Conservation (phyloP, 2,113 vertebrate genomes). For the Malurus alboscapulatus region DNA sequence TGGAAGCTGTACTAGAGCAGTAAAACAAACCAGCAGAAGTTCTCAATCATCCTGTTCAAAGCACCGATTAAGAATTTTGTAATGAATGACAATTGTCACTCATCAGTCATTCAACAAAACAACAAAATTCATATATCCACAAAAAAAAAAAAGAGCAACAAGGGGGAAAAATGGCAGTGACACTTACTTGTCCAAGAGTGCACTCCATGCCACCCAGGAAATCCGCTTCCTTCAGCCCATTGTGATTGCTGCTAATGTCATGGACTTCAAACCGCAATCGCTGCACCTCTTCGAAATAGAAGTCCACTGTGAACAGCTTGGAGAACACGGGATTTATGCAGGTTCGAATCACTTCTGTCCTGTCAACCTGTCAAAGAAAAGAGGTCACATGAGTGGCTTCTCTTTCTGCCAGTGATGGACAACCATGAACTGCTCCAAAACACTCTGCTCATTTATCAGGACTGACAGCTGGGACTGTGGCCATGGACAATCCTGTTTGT, state of each 20-base stretch:
- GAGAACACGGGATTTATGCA: constrained; percentile 92
- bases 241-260: constrained; percentile 90
- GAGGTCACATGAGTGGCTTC: neutral
- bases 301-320: constrained; percentile 94
- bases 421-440: neutral
- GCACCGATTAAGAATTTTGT: neutral
- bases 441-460: neutral
- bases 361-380: constrained; percentile 84
- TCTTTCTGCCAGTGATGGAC: neutral
- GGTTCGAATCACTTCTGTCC: constrained; percentile 93
- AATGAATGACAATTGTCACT: neutral
- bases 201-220: constrained; percentile 95
- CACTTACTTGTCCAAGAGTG: constrained; percentile 89
- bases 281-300: constrained; percentile 97
- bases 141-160: fast-evolving
- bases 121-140: neutral
- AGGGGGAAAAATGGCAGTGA: neutral
- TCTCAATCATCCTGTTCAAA: neutral
- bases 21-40: neutral
- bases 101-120: neutral
- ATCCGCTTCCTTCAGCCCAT: constrained; percentile 87
- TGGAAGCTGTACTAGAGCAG: neutral
- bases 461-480: neutral
- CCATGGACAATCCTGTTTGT: neutral
- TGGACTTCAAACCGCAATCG: constrained; percentile 90